Base-by-base conservation (phyloP, 2,113 vertebrate species). In the Nesospiza acunhae region DNA sequence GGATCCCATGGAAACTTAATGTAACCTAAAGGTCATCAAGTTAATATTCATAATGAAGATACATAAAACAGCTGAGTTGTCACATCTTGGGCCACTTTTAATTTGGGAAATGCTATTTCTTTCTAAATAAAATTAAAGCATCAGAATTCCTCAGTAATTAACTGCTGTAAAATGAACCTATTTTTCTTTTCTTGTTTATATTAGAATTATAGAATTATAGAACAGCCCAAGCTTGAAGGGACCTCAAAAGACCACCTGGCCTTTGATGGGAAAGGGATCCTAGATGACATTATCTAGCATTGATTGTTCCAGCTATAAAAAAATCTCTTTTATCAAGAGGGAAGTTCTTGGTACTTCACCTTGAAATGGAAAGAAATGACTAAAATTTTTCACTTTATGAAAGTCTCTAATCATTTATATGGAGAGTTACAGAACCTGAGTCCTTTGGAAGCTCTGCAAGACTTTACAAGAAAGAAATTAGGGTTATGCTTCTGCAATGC, bases 101-200 rank as follows among this genome's bases (percentile, higher is more conserved):
- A 66, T 62, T 66, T 80, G 13, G 27, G 24, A 80, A 80, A 47
- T n/a, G 5, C 1, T 33, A 30, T 74, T 80, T 91, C 23, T 80
- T 85, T 55, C n/a, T 59, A 63, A 82, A 77, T 42, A 73, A 64
- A 89, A 80, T 73, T 39, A 77, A 58, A 33, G 5, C 11, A 80
- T 47, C 37, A 81, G 20, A n/a, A 84, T 78, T 80, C 67, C 86
- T 26, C 15, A 44, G 35, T 47, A 72, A 73, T 27, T n/a, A 73
- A 52, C 3, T 37, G 7, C 7, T 79, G 14, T 56, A 13, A 53
- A 70, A 47, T 2, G 23, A 67, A 30, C 7, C 1, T 0, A 1
- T 13, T 64, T 81, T 78, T 58, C 17, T 76, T 80, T 84, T 80
- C 21, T 91, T 59, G 20, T 63, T 93, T 89, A 10, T 75, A 24